These are phyloP conservation scores for Melieria picta DNA, from an alignment of 2,888 invertebrate species.

Conservation along the genomic window DNA sequence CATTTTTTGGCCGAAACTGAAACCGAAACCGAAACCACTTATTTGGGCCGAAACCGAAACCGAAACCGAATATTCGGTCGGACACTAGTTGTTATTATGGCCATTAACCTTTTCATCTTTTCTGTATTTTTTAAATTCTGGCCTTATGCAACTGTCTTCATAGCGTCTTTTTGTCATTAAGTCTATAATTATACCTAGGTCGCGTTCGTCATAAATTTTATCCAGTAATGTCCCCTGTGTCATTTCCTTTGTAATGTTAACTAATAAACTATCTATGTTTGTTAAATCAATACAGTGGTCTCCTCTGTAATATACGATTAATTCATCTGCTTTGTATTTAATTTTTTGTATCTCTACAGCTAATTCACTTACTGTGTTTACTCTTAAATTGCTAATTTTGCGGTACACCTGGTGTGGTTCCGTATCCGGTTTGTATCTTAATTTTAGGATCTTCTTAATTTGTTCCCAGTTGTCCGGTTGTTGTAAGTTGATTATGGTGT, in stretches of 20 bases:
- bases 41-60: too few relatives aligned
- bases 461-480: slow-evolving; percentile 9
- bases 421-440: slow-evolving; percentile 7
- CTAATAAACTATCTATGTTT: slow-evolving; percentile 32
- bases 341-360: slow-evolving; percentile 9
- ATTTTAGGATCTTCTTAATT: slow-evolving; percentile 15
- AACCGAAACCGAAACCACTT: too few relatives aligned
- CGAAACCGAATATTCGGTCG: too few relatives aligned
- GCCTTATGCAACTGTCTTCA: slow-evolving; percentile 27
- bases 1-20: too few relatives aligned
- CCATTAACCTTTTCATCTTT: slow-evolving; percentile 1
- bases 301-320: slow-evolving; percentile 33
- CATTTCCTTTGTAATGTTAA: slow-evolving; percentile 32
- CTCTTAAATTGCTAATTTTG: slow-evolving; percentile 20
- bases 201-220: slow-evolving; percentile 26
- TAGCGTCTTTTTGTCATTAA: slow-evolving; percentile 25
- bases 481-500: slow-evolving; percentile 18
- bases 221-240: slow-evolving; percentile 30
- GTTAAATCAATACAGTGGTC: slow-evolving; percentile 32
- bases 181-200: slow-evolving; percentile 21
- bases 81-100: too few relatives aligned
- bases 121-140: slow-evolving; percentile 25
- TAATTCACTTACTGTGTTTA: slow-evolving; percentile 7
- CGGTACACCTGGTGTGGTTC: background rate
- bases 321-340: slow-evolving; percentile 21